These are phyloP conservation scores for Epizoanthus illoricatus DNA, from an alignment of 92 coral and sea anemone genomes.

Conservation along the genomic window DNA sequence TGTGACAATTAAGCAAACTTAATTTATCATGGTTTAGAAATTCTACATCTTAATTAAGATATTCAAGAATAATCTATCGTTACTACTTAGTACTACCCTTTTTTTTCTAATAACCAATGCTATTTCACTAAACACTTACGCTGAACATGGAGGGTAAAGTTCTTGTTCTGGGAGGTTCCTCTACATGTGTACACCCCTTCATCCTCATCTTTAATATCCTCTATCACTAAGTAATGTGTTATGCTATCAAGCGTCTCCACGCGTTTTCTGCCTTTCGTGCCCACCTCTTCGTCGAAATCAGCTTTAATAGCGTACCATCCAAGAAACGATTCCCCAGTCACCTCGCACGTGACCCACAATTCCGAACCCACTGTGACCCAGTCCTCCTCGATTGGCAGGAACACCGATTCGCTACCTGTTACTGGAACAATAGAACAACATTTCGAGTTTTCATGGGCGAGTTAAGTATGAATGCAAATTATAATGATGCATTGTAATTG, in stretches of 20 bases:
- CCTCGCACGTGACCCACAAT: constrained; percentile 15
- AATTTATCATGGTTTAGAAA: no score
- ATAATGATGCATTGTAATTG: no score
- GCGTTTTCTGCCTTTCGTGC: constrained; percentile 4
- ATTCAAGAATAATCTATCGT: no score
- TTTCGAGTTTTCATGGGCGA: neutral
- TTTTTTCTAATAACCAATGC: no score
- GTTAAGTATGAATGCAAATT: no score
- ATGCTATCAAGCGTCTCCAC: constrained; percentile 4
- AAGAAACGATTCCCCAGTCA: constrained; percentile 5
- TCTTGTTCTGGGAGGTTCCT: constrained; percentile 12
- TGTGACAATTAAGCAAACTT: no score
- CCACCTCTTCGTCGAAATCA: neutral
- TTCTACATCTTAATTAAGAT: no score
- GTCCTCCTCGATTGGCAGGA: constrained; percentile 15
- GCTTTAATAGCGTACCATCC: constrained; percentile 30
- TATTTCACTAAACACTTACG: neutral
- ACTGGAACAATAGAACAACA: neutral
- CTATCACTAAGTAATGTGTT: constrained; percentile 5
- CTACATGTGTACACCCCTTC: constrained; percentile 13
- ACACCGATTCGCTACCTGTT: neutral
- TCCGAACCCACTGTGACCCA: constrained; percentile 8
- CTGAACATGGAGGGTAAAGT: constrained; percentile 1
- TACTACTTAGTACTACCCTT: no score
- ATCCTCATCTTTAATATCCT: neutral